Conservation (phyloP, 2,113 vertebrate species). For the Peucedramus taeniatus region DNA sequence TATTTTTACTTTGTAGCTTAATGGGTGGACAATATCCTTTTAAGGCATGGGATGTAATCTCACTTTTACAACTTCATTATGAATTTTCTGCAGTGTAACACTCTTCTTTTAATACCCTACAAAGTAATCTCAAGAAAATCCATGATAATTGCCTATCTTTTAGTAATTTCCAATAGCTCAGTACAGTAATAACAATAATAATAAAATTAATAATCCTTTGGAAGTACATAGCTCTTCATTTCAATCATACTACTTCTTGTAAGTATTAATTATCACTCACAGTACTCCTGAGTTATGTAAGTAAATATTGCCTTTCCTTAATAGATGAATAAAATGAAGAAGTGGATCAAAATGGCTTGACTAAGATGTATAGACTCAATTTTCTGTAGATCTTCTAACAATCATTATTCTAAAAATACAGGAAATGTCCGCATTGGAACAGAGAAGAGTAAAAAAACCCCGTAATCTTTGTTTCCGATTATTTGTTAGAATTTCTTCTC, state of each 20-base stretch:
- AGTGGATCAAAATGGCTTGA: not conserved
- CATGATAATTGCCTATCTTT: not conserved
- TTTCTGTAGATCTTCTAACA: not conserved
- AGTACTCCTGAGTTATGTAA: conserved; percentile 1
- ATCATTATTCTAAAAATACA: not conserved
- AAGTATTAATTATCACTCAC: conserved; percentile 11
- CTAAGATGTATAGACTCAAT: not conserved
- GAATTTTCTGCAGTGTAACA: not conserved
- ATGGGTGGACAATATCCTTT: not conserved
- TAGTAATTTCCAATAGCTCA: conserved; percentile 24
- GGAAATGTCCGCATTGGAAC: not conserved
- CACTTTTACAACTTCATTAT: conserved; percentile 25
- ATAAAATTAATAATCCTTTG: conserved; percentile 46
- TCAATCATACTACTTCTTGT: not conserved
- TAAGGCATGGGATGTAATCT: not conserved
- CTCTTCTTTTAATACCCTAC: conserved; percentile 3
- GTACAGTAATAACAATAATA: not conserved
- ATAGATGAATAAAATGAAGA: not conserved
- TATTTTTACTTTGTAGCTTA: not conserved
- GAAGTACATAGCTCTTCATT: conserved; percentile 17
- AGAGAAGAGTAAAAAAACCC: not conserved
- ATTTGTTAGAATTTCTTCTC: not conserved
- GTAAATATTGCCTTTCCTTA: conserved; percentile 38
- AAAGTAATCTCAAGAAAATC: conserved; percentile 40
- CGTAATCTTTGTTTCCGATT: not conserved